Evolutionary conservation across 2,888 invertebrate species (phyloP).

Genomic region (Carabus problematicus): DNA sequence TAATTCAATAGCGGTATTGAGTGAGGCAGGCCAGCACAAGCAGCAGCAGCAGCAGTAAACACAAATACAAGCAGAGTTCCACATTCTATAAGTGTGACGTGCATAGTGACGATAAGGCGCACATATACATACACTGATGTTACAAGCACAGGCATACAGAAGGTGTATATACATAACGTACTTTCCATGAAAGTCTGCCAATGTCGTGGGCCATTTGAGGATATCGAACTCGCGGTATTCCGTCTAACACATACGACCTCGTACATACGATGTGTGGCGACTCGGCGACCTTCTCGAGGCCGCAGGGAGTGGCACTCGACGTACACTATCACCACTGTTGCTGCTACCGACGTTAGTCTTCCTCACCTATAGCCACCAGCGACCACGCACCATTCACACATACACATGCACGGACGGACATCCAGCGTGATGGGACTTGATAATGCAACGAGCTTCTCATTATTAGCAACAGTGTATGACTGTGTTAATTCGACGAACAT

Average conservation of each 20-base stretch:
- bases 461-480: too few relatives aligned
- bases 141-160: conserved; percentile 20
- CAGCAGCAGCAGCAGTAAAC: too few relatives aligned
- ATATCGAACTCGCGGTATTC: conserved; percentile 24
- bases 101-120: conserved; percentile 17
- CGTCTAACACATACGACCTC: not conserved
- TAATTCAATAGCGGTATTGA: too few relatives aligned
- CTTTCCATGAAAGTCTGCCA: conserved; percentile 17
- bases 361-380: not conserved
- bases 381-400: conserved; percentile 2
- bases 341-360: not conserved
- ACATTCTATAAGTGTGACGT: not conserved
- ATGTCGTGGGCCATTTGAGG: conserved; percentile 31
- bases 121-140: not conserved
- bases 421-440: not conserved
- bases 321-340: conserved; percentile 1
- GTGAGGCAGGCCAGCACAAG: too few relatives aligned
- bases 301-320: not conserved
- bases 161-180: conserved; percentile 9
- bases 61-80: not conserved
- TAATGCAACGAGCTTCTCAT: too few relatives aligned
- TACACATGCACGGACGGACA: not conserved
- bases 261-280: not conserved
- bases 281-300: conserved; percentile 14
- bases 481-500: too few relatives aligned